Evolutionary conservation across 1,140 invertebrate genomes (phyloP).

Genomic region (Drosophila elegans): DNA sequence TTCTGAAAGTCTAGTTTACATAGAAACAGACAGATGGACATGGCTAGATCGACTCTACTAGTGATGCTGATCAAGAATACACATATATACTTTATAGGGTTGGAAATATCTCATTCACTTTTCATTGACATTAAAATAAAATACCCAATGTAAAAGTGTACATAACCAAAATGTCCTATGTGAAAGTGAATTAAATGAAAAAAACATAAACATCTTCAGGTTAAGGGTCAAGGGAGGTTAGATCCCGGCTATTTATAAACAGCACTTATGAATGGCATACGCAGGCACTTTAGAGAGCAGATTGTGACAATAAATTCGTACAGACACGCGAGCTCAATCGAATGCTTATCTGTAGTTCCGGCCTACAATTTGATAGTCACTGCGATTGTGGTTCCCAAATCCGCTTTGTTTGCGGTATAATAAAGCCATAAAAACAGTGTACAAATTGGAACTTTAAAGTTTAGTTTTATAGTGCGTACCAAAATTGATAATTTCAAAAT

Average conservation of each 20-base stretch:
- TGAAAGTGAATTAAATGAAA: slow-evolving; percentile 3
- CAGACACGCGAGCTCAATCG: slow-evolving; percentile 24
- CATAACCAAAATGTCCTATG: neutral
- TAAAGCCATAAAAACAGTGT: neutral
- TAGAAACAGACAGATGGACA: too few relatives aligned
- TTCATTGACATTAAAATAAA: too few relatives aligned
- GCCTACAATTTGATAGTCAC: slow-evolving; percentile 20
- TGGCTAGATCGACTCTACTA: too few relatives aligned
- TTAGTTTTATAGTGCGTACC: neutral
- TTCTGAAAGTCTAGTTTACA: too few relatives aligned
- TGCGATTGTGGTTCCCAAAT: slow-evolving; percentile 10
- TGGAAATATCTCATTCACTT: too few relatives aligned
- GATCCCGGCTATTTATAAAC: slow-evolving; percentile 1
- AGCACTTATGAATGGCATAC: slow-evolving; percentile 22
- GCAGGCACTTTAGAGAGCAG: slow-evolving; percentile 11
- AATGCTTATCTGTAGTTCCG: slow-evolving; percentile 35
- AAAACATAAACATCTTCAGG: slow-evolving; percentile 4
- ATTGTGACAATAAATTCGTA: slow-evolving; percentile 26
- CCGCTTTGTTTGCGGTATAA: slow-evolving; percentile 14
- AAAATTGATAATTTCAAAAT: slow-evolving; percentile 4
- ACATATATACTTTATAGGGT: too few relatives aligned
- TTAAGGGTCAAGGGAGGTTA: slow-evolving; percentile 37
- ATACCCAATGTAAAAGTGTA: too few relatives aligned
- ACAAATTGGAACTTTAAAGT: too few relatives aligned
- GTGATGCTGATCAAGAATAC: too few relatives aligned